phyloP scores from a whole-genome alignment of 1,140 invertebrate genomes.

The Trichonephila clavata region DNA sequence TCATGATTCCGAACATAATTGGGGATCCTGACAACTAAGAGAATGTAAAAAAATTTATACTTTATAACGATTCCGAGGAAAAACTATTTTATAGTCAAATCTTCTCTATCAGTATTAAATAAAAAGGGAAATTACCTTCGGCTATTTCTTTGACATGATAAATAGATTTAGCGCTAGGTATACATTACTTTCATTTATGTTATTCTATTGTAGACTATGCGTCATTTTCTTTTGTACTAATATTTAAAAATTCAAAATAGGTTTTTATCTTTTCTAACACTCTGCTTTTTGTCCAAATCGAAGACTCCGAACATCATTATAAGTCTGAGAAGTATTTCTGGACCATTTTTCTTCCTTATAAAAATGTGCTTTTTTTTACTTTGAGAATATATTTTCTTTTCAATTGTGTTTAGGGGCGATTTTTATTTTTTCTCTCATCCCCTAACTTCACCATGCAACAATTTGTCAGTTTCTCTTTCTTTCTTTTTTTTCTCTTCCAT shows the following conservation, averaged over 20 bases:
- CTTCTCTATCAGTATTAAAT: too few relatives aligned
- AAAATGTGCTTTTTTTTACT: neutral
- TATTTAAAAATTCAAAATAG: neutral
- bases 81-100: too few relatives aligned
- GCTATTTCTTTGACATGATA: too few relatives aligned
- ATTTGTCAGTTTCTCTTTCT: constrained; percentile 13
- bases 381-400: constrained; percentile 28
- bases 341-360: constrained; percentile 46
- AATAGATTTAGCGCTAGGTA: too few relatives aligned
- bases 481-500: neutral
- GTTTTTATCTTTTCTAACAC: constrained; percentile 2
- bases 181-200: too few relatives aligned
- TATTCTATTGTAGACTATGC: too few relatives aligned
- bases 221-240: neutral
- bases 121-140: too few relatives aligned
- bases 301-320: constrained; percentile 53
- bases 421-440: constrained; percentile 6
- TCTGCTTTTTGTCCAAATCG: constrained; percentile 14
- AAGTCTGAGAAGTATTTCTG: constrained; percentile 36
- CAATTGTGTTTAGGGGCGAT: constrained; percentile 42
- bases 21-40: too few relatives aligned
- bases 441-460: constrained; percentile 20
- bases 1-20: too few relatives aligned
- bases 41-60: too few relatives aligned
- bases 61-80: too few relatives aligned